Evolutionary conservation across 2,888 invertebrate genomes (phyloP).

Genomic region (Cryptocephalus moraei): DNA sequence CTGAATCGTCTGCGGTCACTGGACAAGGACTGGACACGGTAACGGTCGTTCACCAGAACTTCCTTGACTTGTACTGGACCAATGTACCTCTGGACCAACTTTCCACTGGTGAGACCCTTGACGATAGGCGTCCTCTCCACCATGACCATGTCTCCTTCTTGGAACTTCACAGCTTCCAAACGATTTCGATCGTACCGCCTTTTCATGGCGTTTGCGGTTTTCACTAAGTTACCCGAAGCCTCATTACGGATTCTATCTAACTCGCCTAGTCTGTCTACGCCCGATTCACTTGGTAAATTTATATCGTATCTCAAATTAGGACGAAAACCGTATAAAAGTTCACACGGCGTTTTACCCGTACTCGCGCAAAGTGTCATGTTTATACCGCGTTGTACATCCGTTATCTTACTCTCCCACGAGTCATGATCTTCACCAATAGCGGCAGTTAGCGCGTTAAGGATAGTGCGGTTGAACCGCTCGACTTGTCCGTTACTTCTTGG

Average conservation of each 20-base stretch:
- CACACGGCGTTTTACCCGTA: not conserved
- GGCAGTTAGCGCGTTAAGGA: too few species aligned
- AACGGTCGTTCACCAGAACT: conserved; percentile 8
- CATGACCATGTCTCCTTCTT: not conserved
- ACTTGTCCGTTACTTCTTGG: too few species aligned
- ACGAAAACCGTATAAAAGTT: not conserved
- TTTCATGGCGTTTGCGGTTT: not conserved
- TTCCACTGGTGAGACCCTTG: conserved; percentile 7
- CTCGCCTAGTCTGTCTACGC: too few species aligned
- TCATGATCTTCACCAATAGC: conserved; percentile 2
- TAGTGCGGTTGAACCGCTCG: too few species aligned
- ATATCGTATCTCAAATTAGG: not conserved
- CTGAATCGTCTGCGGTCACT: conserved; percentile 7
- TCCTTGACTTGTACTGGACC: conserved; percentile 6
- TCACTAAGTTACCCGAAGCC: not conserved
- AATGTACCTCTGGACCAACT: conserved; percentile 8
- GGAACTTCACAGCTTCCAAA: not conserved
- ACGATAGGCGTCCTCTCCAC: conserved; percentile 6
- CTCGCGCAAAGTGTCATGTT: not conserved
- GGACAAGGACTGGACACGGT: conserved; percentile 5
- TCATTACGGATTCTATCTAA: too few species aligned
- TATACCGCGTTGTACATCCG: not conserved
- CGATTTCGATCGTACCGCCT: not conserved
- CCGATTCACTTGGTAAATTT: not conserved
- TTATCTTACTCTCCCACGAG: not conserved